Evolutionary conservation across 1,140 invertebrate genomes (phyloP).

Genomic region (Wiebesia pumilae): DNA sequence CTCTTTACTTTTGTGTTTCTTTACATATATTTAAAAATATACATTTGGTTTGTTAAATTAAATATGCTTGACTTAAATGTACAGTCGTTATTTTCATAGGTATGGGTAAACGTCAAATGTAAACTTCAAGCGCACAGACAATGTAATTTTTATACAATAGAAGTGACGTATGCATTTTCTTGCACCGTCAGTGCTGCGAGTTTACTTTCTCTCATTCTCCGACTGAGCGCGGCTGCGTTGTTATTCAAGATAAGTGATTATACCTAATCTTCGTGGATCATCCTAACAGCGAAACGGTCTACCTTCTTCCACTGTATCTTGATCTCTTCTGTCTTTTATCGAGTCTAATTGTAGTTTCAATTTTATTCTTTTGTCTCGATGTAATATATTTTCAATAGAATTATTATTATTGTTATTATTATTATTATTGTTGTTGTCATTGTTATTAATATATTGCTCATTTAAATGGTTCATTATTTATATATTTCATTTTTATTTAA

Average conservation of each 20-base stretch:
- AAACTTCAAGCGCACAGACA: not conserved
- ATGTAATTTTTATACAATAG: slow-evolving; percentile 35
- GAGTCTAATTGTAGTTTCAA: not conserved
- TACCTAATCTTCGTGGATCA: slow-evolving; percentile 17
- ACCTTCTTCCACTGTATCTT: not conserved
- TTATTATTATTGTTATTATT: too few species aligned
- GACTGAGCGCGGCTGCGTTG: not conserved
- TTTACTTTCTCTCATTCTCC: not conserved
- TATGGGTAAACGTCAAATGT: not conserved
- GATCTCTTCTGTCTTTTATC: not conserved
- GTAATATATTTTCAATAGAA: not conserved
- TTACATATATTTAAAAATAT: too few species aligned
- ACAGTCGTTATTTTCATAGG: not conserved
- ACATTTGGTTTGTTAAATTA: too few species aligned
- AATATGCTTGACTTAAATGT: too few species aligned
- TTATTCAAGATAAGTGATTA: slow-evolving; percentile 38
- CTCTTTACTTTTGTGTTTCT: too few species aligned
- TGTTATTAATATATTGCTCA: not conserved
- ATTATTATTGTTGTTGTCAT: not conserved
- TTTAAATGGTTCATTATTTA: not conserved
- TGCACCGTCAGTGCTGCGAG: not conserved
- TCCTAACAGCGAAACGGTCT: not conserved
- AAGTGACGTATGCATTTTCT: slow-evolving; percentile 13
- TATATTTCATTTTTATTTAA: not conserved
- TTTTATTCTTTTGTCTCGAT: not conserved